A percentile compares a stretch with the other conserved stretches of the same genome.
These are phyloP conservation scores for Equus quagga DNA, from an alignment of 2,113 vertebrate species.

Conservation along the genomic window DNA sequence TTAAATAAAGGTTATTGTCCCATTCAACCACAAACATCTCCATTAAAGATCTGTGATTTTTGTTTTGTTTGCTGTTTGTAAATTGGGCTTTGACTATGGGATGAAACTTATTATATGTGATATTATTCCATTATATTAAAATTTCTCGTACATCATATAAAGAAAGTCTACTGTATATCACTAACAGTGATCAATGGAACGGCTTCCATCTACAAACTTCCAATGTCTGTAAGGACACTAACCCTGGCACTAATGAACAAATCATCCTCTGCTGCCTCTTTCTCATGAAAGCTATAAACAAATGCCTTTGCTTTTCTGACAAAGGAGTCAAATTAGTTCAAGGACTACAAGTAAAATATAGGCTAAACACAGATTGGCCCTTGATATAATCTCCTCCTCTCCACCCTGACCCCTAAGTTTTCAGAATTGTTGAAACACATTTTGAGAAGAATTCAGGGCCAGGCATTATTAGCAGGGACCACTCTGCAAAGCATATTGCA, in stretches of 20 bases:
- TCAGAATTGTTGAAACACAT: conserved; percentile 35
- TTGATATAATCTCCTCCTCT: conserved; percentile 54
- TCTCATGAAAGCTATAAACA: conserved; percentile 3
- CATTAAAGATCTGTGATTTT: conserved; percentile 23
- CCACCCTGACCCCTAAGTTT: neutral
- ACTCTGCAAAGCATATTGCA: neutral
- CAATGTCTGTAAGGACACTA: neutral
- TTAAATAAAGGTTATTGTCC: neutral
- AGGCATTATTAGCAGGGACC: neutral
- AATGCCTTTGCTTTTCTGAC: conserved; percentile 57
- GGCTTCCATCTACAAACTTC: neutral
- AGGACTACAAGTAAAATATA: conserved; percentile 29
- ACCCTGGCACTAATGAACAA: neutral
- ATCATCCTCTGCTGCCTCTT: neutral
- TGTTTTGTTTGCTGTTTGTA: conserved; percentile 29
- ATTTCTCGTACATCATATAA: neutral
- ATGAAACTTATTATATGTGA: neutral
- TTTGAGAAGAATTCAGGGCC: conserved; percentile 48
- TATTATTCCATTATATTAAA: neutral
- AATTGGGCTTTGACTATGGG: neutral
- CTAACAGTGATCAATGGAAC: neutral
- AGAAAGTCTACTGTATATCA: neutral
- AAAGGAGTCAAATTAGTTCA: conserved; percentile 67
- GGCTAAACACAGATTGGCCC: conserved; percentile 41
- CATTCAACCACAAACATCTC: neutral